Evolutionary conservation across 2,113 vertebrate species (phyloP).

Genomic region (Reinhardtius hippoglossoides): DNA sequence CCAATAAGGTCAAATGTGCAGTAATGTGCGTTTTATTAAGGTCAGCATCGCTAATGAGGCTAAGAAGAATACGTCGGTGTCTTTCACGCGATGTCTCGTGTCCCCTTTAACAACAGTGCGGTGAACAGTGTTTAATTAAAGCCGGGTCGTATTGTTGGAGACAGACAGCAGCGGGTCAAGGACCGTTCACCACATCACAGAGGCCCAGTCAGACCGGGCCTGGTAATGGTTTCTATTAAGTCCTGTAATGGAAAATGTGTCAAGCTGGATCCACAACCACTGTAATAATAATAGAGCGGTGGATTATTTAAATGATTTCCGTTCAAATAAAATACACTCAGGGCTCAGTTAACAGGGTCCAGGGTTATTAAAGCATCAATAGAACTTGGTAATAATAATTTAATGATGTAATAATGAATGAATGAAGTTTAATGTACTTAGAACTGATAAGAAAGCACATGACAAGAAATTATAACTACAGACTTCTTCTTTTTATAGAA

Average conservation of each 20-base stretch:
- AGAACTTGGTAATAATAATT: too few relatives aligned
- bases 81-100: constrained; percentile 11
- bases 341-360: too few relatives aligned
- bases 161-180: constrained; percentile 1
- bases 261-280: too few relatives aligned
- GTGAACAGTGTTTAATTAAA: constrained; percentile 18
- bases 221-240: background rate
- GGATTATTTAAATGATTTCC: too few relatives aligned
- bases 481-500: too few relatives aligned
- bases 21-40: constrained; percentile 37
- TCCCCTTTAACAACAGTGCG: background rate
- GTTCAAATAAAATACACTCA: too few relatives aligned
- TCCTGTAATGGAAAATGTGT: background rate
- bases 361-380: too few relatives aligned
- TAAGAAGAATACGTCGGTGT: constrained; percentile 34
- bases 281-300: too few relatives aligned
- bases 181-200: background rate
- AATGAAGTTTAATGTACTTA: too few relatives aligned
- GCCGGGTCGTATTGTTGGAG: background rate
- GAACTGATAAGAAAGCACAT: too few relatives aligned
- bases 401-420: too few relatives aligned
- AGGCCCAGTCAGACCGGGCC: background rate
- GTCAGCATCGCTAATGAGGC: constrained; percentile 41
- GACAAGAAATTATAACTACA: too few relatives aligned
- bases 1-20: constrained; percentile 24